These are phyloP conservation scores for Callocephalon fimbriatum DNA, from an alignment of 2,113 vertebrate species.

Conservation along the genomic window DNA sequence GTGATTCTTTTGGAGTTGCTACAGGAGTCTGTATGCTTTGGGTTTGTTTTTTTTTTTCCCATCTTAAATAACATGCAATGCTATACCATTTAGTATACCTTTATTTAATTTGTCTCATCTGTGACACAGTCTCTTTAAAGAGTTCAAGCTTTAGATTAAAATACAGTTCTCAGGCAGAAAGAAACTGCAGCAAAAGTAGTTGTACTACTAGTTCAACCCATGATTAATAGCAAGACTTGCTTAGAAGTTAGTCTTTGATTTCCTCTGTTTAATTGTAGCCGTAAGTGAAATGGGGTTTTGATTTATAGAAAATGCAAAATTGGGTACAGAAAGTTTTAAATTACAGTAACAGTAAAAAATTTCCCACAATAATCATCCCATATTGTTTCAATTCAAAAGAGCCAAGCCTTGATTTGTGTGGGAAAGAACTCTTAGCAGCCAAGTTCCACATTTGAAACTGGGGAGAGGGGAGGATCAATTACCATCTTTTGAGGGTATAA, in stretches of 20 bases:
- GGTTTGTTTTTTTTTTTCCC: background rate
- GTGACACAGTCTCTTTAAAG: background rate
- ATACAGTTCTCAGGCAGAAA: conserved; percentile 18
- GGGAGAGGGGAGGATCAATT: conserved; percentile 39
- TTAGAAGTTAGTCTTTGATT: conserved; percentile 67
- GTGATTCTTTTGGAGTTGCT: background rate
- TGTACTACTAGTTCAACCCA: conserved; percentile 39
- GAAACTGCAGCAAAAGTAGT: conserved; percentile 47
- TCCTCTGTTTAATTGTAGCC: conserved; percentile 67
- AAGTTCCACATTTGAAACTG: conserved; percentile 53
- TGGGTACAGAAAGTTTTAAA: conserved; percentile 74
- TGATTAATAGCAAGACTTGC: conserved; percentile 60
- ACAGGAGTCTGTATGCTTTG: background rate
- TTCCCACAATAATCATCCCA: conserved; percentile 66
- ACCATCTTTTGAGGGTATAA: conserved; percentile 5
- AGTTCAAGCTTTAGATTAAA: conserved; percentile 3
- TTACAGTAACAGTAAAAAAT: conserved; percentile 65
- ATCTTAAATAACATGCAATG: background rate
- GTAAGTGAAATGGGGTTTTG: conserved; percentile 66
- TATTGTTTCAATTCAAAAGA: conserved; percentile 68
- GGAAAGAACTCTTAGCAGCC: conserved; percentile 55
- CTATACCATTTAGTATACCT: background rate
- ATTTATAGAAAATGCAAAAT: conserved; percentile 74
- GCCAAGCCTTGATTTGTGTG: conserved; percentile 29
- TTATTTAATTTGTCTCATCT: conserved; percentile 20